Evolutionary conservation across 2,888 invertebrate species (phyloP).

Genomic region (Meganola albula): DNA sequence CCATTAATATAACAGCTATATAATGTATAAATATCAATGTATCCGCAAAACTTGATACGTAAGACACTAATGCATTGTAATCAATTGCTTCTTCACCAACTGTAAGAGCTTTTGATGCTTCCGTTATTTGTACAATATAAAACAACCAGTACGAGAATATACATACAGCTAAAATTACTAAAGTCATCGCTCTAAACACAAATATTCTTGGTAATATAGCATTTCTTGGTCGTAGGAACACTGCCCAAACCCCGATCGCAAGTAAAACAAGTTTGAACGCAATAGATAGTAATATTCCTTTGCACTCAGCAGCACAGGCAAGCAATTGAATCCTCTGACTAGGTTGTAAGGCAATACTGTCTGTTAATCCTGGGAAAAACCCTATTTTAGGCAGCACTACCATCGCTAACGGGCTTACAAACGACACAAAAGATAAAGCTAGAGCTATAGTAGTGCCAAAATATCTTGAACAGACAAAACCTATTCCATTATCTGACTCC

Average conservation of each 20-base stretch:
- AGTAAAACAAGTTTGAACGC: conserved; percentile 94
- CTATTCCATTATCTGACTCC: conserved; percentile 83
- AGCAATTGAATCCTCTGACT: conserved; percentile 82
- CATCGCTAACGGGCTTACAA: conserved; percentile 96
- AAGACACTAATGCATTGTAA: conserved; percentile 93
- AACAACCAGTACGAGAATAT: conserved; percentile 99
- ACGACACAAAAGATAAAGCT: conserved; percentile 88
- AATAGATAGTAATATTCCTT: conserved; percentile 93
- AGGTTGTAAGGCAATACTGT: conserved; percentile 83
- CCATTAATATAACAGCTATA: conserved; percentile 93
- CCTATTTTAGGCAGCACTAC: conserved; percentile 94
- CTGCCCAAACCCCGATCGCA: conserved; percentile 94
- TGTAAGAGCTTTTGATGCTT: conserved; percentile 87
- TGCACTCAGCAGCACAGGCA: conserved; percentile 95
- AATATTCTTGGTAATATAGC: conserved; percentile 95
- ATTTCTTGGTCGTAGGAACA: conserved; percentile 90
- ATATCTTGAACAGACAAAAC: conserved; percentile 88
- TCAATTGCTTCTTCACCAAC: conserved; percentile 88
- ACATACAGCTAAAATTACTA: conserved; percentile 92
- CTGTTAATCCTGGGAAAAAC: conserved; percentile 85
- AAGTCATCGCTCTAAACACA: conserved; percentile 92
- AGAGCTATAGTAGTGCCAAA: conserved; percentile 88
- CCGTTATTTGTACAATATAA: conserved; percentile 94
- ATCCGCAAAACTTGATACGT: conserved; percentile 95
- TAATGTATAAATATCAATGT: conserved; percentile 97